These are phyloP conservation scores for Siniperca knerii DNA, from an alignment of 2,113 vertebrate genomes.

Conservation along the genomic window DNA sequence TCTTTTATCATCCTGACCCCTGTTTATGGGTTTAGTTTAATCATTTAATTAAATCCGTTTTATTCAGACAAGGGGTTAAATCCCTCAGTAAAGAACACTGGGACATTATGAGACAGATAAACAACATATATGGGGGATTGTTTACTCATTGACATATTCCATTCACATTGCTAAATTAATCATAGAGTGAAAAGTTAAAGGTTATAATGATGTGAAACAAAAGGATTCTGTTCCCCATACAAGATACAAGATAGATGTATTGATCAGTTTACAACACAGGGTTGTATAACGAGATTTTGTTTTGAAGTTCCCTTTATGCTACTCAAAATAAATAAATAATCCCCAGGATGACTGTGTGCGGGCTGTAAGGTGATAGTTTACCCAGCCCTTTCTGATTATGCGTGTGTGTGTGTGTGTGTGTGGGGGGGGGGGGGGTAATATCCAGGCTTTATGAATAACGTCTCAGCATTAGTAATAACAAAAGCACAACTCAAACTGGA, in stretches of 20 bases:
- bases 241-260: too few relatives aligned
- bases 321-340: too few relatives aligned
- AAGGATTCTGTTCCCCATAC: not conserved
- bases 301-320: too few relatives aligned
- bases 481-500: slow-evolving; percentile 84
- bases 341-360: not conserved
- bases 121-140: not conserved
- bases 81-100: not conserved
- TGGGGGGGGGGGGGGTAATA: slow-evolving; percentile 16
- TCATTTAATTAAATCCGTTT: not conserved
- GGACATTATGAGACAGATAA: not conserved
- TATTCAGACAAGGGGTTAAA: not conserved
- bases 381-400: slow-evolving; percentile 45
- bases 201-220: slow-evolving; percentile 9
- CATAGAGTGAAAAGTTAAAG: not conserved
- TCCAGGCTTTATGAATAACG: slow-evolving; percentile 75
- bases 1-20: not conserved
- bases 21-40: not conserved
- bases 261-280: too few relatives aligned
- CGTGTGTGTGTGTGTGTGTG: too few relatives aligned
- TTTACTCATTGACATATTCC: not conserved
- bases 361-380: slow-evolving; percentile 24
- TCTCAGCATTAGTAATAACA: slow-evolving; percentile 75
- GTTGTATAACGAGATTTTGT: too few relatives aligned
- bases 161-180: not conserved